These are phyloP conservation scores for Xerus inauris DNA, from an alignment of 2,113 vertebrate genomes.

Conservation along the genomic window DNA sequence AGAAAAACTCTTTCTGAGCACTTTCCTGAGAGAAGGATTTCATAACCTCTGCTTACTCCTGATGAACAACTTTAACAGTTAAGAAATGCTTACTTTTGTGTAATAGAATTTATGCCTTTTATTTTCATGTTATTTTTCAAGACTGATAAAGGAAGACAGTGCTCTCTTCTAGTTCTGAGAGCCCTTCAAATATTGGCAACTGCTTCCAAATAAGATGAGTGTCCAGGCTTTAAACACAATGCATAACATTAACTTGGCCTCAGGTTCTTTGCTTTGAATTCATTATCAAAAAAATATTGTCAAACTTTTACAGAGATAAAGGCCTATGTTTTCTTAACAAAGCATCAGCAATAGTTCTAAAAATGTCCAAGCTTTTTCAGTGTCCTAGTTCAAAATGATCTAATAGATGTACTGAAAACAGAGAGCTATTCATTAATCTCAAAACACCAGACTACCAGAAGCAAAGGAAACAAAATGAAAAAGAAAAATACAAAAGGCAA, in stretches of 20 bases:
- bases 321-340: not conserved
- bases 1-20: not conserved
- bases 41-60: not conserved
- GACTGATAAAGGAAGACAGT: not conserved
- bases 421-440: not conserved
- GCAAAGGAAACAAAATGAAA: not conserved
- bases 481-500: not conserved
- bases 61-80: conserved; percentile 29
- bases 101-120: conserved; percentile 33
- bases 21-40: not conserved
- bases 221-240: conserved; percentile 27
- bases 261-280: conserved; percentile 32
- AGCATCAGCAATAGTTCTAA: not conserved
- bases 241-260: conserved; percentile 6
- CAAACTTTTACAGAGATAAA: conserved; percentile 31
- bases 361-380: conserved; percentile 33
- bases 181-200: conserved; percentile 19
- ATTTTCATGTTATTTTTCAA: conserved; percentile 16
- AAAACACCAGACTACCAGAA: conserved; percentile 55
- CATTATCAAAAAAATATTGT: not conserved
- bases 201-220: conserved; percentile 52
- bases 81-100: conserved; percentile 40
- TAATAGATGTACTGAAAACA: conserved; percentile 10
- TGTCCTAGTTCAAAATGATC: conserved; percentile 11
- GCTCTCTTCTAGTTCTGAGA: not conserved